Conservation (phyloP, 1,140 invertebrate species). For the Theocolax elegans region DNA sequence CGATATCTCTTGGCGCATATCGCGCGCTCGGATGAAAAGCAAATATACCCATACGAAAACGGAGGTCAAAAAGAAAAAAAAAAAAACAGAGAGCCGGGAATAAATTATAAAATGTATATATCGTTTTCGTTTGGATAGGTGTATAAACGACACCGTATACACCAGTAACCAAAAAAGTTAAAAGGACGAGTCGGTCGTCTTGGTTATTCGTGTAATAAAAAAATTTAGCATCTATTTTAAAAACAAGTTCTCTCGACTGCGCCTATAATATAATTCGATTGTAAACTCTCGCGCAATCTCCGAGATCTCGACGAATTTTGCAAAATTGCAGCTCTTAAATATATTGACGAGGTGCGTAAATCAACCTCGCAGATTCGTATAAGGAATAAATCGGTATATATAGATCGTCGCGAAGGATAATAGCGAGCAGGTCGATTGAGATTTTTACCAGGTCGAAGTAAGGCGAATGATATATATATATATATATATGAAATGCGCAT, state of each 20-base stretch:
- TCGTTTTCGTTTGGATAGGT: slow-evolving; percentile 35
- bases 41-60: too few species aligned
- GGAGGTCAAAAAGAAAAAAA: too few species aligned
- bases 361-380: too few species aligned
- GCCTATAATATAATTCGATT: slow-evolving; percentile 30
- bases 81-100: too few species aligned
- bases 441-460: too few species aligned
- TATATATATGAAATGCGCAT: too few species aligned
- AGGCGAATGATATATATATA: too few species aligned
- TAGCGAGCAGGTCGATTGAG: too few species aligned
- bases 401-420: too few species aligned
- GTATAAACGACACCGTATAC: slow-evolving; percentile 8
- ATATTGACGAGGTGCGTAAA: slow-evolving; percentile 21
- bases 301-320: neutral
- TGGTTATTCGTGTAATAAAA: slow-evolving; percentile 34
- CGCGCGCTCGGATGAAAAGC: too few species aligned
- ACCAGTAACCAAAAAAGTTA: slow-evolving; percentile 7
- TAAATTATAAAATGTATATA: slow-evolving; percentile 24
- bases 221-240: slow-evolving; percentile 37
- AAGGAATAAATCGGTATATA: too few species aligned
- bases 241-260: slow-evolving; percentile 36
- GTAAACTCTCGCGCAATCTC: slow-evolving; percentile 33
- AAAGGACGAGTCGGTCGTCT: slow-evolving; percentile 32
- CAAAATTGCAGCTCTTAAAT: slow-evolving; percentile 16
- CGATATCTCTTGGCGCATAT: slow-evolving; percentile 32